phyloP scores from a whole-genome alignment of 1,140 invertebrate genomes.

The Pseudomyrmex pallidus region DNA sequence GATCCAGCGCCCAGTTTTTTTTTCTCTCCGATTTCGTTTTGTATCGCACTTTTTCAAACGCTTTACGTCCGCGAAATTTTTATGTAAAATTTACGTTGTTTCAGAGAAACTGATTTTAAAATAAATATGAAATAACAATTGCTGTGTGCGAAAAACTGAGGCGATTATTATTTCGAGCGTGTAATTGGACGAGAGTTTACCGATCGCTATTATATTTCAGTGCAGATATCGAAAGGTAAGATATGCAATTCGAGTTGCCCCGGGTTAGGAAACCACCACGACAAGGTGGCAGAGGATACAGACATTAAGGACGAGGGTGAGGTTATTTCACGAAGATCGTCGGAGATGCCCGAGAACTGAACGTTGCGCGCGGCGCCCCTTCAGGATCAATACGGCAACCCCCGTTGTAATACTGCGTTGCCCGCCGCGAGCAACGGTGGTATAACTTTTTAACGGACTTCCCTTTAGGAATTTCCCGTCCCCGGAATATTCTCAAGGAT shows the following conservation, averaged over 20 bases:
- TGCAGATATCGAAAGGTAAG: conserved; percentile 49
- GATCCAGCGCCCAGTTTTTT: conserved; percentile 13
- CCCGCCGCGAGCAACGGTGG: conserved; percentile 72
- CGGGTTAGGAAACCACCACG: conserved; percentile 70
- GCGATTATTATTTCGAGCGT: conserved; percentile 7
- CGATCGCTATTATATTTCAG: conserved; percentile 42
- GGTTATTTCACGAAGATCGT: conserved; percentile 82
- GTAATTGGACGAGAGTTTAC: conserved; percentile 48
- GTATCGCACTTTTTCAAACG: neutral
- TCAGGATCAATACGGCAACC: conserved; percentile 81
- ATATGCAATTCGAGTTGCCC: conserved; percentile 67
- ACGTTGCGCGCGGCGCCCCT: conserved; percentile 81
- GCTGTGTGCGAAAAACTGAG: neutral
- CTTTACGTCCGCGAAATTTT: conserved; percentile 10
- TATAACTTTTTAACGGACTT: conserved; percentile 73
- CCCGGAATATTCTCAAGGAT: conserved; percentile 41
- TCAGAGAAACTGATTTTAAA: neutral
- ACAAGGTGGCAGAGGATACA: conserved; percentile 78
- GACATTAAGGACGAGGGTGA: conserved; percentile 81
- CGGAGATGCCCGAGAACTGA: conserved; percentile 81
- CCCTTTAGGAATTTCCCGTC: conserved; percentile 43
- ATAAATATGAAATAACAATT: neutral
- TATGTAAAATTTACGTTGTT: conserved; percentile 8
- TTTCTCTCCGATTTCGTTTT: neutral
- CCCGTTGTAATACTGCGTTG: conserved; percentile 80